These are phyloP conservation scores for Oikopleura vanhoeffeni DNA, from an alignment of 23 tunicate species.

Conservation along the genomic window DNA sequence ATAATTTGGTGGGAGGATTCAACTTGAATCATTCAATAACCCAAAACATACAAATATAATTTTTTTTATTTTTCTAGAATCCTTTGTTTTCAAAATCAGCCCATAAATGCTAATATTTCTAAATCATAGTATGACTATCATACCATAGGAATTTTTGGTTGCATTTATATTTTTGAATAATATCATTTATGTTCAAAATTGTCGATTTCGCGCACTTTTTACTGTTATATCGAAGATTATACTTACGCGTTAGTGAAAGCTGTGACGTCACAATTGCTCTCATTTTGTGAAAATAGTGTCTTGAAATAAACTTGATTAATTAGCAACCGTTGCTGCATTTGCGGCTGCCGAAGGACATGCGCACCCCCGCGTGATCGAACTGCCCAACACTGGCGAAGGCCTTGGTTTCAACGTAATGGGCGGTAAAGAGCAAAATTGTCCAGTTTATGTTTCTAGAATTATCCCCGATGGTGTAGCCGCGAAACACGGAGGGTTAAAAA, in stretches of 20 bases:
- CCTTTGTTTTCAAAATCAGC: too few species aligned
- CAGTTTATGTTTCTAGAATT: constrained; percentile 67
- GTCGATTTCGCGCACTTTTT: too few species aligned
- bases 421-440: constrained; percentile 82
- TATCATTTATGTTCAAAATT: too few species aligned
- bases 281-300: not conserved
- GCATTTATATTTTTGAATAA: too few species aligned
- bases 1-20: too few species aligned
- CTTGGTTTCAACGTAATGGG: constrained; percentile 97
- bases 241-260: not conserved
- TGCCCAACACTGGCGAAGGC: constrained; percentile 90
- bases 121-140: too few species aligned
- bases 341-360: constrained; percentile 98
- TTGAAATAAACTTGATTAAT: not conserved
- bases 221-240: too few species aligned
- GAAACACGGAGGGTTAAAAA: constrained; percentile 61
- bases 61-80: too few species aligned
- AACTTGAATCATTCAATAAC: too few species aligned
- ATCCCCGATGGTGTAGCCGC: constrained; percentile 87
- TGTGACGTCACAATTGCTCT: not conserved
- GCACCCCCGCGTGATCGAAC: constrained; percentile 72
- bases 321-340: constrained; percentile 97
- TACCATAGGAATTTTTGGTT: too few species aligned
- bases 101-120: too few species aligned
- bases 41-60: too few species aligned